These are phyloP conservation scores for Pentalonia nigronervosa DNA, from an alignment of 1,140 invertebrate species.

Conservation along the genomic window DNA sequence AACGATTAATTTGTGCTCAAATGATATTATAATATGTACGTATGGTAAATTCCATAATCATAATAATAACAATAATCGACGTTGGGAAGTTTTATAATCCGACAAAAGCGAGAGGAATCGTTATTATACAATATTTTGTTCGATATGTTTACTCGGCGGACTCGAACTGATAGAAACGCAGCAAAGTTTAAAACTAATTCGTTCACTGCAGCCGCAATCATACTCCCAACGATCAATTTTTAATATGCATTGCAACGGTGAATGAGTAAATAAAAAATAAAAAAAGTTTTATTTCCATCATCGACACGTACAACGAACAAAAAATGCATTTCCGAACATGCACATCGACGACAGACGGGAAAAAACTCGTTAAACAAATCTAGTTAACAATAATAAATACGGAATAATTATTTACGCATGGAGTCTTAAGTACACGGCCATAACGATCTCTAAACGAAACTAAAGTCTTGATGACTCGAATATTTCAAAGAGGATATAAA, in stretches of 20 bases:
- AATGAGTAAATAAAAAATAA: neutral
- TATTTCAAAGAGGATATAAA: neutral
- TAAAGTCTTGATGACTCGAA: neutral
- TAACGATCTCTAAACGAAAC: neutral
- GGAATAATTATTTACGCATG: neutral
- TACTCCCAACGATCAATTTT: neutral
- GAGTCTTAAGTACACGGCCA: too few relatives aligned
- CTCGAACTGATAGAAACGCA: neutral
- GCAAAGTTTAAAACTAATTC: conserved; percentile 12
- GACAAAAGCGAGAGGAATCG: neutral
- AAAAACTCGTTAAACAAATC: neutral
- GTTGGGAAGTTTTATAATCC: neutral
- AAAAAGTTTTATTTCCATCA: neutral
- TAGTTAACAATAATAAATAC: neutral
- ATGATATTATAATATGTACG: neutral
- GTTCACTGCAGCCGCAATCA: neutral
- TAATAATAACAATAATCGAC: neutral
- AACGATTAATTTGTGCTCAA: neutral
- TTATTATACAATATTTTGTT: neutral
- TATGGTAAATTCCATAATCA: neutral
- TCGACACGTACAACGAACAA: neutral
- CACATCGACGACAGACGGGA: neutral
- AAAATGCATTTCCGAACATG: neutral
- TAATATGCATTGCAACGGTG: neutral
- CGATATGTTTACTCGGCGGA: neutral